phyloP scores from a whole-genome alignment of 2,797 vertebrate genomes.

The Pelobates cultripes region DNA sequence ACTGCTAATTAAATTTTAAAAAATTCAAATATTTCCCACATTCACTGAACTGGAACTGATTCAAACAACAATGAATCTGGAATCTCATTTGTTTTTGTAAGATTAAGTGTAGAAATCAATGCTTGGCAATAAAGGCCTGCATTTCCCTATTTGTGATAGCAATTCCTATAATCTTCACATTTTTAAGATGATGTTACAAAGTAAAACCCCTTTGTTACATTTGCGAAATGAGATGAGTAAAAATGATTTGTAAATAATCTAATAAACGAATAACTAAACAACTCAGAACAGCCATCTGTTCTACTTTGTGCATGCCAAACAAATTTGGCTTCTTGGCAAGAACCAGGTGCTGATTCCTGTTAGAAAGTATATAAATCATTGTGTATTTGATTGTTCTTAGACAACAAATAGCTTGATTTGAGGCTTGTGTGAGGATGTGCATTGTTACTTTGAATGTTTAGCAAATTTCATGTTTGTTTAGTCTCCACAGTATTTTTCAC shows the following conservation, averaged over 20 bases:
- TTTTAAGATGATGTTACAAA: slow-evolving; percentile 1
- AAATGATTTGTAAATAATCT: slow-evolving; percentile 3
- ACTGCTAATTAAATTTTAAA: no score
- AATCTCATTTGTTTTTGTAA: neutral
- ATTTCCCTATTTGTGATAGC: neutral
- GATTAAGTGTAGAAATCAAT: no score
- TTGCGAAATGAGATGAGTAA: neutral
- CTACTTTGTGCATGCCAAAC: slow-evolving; percentile 3
- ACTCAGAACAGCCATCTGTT: slow-evolving; percentile 33
- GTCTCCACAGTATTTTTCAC: no score
- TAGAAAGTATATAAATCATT: neutral
- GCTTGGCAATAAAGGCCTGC: neutral
- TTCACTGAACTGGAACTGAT: neutral
- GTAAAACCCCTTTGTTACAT: neutral
- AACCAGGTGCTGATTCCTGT: slow-evolving; percentile 27
- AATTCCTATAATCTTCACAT: neutral
- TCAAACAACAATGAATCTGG: neutral
- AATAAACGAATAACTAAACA: slow-evolving; percentile 2
- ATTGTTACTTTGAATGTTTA: no score
- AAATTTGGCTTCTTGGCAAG: slow-evolving; percentile 17
- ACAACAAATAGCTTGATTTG: neutral
- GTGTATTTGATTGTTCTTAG: neutral
- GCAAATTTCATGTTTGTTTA: no score
- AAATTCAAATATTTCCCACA: no score
- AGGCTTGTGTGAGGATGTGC: no score